Percentiles rank a stretch among this genome's conserved stretches.
These are phyloP conservation scores for Ephialtes manifestator DNA, from an alignment of 2,888 invertebrate species.

Conservation along the genomic window DNA sequence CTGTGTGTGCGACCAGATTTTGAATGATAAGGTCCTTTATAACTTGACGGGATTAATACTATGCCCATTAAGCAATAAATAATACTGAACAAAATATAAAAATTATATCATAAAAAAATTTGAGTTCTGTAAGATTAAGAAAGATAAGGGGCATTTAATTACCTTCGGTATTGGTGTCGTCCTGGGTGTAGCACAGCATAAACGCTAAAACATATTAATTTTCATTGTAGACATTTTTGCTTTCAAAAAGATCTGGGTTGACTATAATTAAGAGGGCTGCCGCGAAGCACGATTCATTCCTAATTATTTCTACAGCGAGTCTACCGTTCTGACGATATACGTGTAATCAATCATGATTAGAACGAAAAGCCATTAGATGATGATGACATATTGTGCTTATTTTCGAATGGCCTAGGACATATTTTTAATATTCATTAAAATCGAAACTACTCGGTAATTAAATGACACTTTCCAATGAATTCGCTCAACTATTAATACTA, in stretches of 20 bases:
- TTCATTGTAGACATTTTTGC: constrained; percentile 66
- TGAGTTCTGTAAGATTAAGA: constrained; percentile 1
- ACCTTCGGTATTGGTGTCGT: constrained; percentile 96
- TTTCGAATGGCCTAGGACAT: background rate
- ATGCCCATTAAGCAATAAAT: constrained; percentile 21
- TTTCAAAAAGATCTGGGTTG: background rate
- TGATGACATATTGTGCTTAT: background rate
- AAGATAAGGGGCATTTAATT: constrained; percentile 80
- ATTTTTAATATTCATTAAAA: background rate
- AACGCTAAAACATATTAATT: constrained; percentile 93
- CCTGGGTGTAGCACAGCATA: constrained; percentile 98
- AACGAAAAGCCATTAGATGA: background rate
- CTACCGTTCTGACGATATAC: background rate
- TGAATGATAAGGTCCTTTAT: background rate
- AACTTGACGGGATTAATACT: background rate
- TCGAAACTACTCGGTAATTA: background rate
- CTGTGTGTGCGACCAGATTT: background rate
- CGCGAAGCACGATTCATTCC: constrained; percentile 55
- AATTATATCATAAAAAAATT: constrained; percentile 8
- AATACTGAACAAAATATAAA: constrained; percentile 29
- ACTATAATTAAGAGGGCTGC: constrained; percentile 14
- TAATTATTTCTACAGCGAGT: constrained; percentile 31
- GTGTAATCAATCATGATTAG: background rate
- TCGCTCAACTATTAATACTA: constrained; percentile 3
- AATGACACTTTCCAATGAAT: constrained; percentile 17